Conservation (phyloP, 2,797 vertebrate genomes). For the Myiotriccus ornatus region DNA sequence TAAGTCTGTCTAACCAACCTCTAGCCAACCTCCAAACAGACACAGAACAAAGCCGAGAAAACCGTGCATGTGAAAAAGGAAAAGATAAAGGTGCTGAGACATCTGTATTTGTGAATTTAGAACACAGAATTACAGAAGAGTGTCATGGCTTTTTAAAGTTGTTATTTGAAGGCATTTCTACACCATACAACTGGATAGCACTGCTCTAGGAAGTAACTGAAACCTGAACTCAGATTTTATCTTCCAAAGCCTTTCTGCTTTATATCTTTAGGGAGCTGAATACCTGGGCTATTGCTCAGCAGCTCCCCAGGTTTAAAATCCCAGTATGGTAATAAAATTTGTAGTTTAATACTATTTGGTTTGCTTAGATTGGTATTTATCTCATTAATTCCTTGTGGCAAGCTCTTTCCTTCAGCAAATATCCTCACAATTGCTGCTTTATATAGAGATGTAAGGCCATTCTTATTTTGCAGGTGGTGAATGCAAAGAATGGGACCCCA, state of each 20-base stretch:
- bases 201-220: neutral
- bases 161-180: neutral
- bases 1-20: neutral
- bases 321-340: neutral
- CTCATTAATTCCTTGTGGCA: neutral
- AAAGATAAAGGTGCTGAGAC: neutral
- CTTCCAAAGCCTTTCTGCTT: neutral
- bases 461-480: neutral
- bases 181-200: rapidly evolving
- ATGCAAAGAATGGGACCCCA: neutral
- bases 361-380: neutral
- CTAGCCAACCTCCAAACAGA: neutral
- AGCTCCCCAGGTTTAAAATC: neutral
- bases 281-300: neutral
- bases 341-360: neutral
- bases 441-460: neutral
- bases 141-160: neutral
- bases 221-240: neutral
- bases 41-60: neutral
- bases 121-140: neutral
- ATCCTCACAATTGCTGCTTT: neutral
- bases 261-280: neutral
- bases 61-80: rapidly evolving
- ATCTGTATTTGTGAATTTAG: neutral
- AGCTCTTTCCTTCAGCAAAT: neutral